These are phyloP conservation scores for Dioctria rufipes DNA, from an alignment of 2,888 invertebrate genomes.

Conservation along the genomic window DNA sequence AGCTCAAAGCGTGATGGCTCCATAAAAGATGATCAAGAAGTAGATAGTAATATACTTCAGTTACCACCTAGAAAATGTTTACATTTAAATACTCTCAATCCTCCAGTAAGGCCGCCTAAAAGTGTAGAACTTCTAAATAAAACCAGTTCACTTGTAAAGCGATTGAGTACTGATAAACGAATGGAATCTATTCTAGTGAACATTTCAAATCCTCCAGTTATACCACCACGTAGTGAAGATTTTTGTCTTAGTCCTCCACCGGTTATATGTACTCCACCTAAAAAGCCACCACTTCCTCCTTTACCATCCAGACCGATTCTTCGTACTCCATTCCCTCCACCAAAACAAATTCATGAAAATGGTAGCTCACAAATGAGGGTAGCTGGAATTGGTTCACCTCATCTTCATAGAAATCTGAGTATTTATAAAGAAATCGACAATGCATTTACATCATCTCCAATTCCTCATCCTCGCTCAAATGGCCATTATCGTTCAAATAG, in stretches of 20 bases:
- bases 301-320: slow-evolving; percentile 72
- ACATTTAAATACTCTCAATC: slow-evolving; percentile 74
- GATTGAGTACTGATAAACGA: slow-evolving; percentile 58
- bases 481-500: slow-evolving; percentile 65
- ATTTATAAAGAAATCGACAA: slow-evolving; percentile 76
- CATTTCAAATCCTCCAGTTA: slow-evolving; percentile 63
- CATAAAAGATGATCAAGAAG: slow-evolving; percentile 65
- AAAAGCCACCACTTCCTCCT: slow-evolving; percentile 82
- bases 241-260: slow-evolving; percentile 59
- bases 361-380: slow-evolving; percentile 71
- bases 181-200: slow-evolving; percentile 23
- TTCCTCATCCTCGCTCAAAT: slow-evolving; percentile 64
- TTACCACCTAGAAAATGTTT: slow-evolving; percentile 77
- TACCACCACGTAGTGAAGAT: slow-evolving; percentile 60
- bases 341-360: slow-evolving; percentile 74
- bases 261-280: slow-evolving; percentile 74
- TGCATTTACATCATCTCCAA: slow-evolving; percentile 64
- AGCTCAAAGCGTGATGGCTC: slow-evolving; percentile 71
- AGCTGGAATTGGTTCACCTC: slow-evolving; percentile 78
- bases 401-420: slow-evolving; percentile 76
- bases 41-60: slow-evolving; percentile 71
- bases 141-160: slow-evolving; percentile 66
- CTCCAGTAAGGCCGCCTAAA: slow-evolving; percentile 81
- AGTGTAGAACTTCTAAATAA: slow-evolving; percentile 70
- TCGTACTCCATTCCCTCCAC: slow-evolving; percentile 75